Base-by-base conservation (phyloP, 2,888 invertebrate genomes). In the Cheilosia vulpina region DNA sequence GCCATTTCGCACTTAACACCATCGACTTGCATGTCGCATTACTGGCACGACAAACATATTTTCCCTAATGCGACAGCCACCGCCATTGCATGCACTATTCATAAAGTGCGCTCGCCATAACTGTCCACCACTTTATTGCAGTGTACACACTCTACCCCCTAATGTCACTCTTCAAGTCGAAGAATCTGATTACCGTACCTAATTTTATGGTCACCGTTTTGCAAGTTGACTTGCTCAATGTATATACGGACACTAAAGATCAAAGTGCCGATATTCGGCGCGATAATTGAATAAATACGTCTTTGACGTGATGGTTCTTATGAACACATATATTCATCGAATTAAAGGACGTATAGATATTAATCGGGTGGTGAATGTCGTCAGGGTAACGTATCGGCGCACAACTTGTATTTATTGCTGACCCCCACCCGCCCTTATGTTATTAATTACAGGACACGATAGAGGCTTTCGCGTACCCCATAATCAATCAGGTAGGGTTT, bases 261-360 rank as follows among this genome's bases (percentile, higher is more conserved):
- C 68, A 45, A 73, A 60, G 19, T 68, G 45, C 57, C 57, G 73
- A 78, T 83, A 83, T 73, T 72, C 52, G 53, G 65, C 52, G 62
- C 52, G 77, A 72, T 82, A 82, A 82, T 82, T 82, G 78, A 77
- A 82, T 82, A 82, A 78, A 62, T 82, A 78, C 65, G 71, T 82
- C 82, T 66, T 82, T 77, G 19, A 27, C 58, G 31, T 38, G 47
- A 41, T 47, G 34, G 66, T 55, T 45, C 38, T 41, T 53, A 71
- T 77, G 65, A 71, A 63, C 58, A 71, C 65, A 72, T 60, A 72
- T 60, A 19, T 5, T 47, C 15, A 34, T 57, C 19, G 34, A 65
- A 65, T 65, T 27, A 24, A 45, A 47, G 38, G 43, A 72, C 24
- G 17, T 38, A 4, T 17, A 21, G 19, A 43, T 31, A 57, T 31